These are phyloP conservation scores for Tiliqua scincoides DNA, from an alignment of 2,113 vertebrate species.

Conservation along the genomic window DNA sequence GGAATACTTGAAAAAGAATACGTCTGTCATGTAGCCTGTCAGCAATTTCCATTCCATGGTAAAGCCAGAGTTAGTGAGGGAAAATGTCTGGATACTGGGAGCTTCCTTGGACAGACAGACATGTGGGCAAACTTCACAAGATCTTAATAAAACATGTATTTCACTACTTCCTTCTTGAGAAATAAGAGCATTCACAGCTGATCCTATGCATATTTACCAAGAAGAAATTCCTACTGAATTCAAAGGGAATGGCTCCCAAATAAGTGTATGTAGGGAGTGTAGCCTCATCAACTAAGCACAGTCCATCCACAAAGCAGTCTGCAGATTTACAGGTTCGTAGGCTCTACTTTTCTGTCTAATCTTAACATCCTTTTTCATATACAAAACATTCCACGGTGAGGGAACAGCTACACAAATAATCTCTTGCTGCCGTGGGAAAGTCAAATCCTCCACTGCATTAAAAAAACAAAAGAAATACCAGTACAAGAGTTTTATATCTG, in stretches of 20 bases:
- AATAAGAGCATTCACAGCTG: neutral
- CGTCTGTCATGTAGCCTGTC: neutral
- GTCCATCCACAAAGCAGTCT: neutral
- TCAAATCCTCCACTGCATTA: neutral
- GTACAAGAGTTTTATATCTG: neutral
- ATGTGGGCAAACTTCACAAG: neutral
- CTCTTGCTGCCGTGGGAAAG: neutral
- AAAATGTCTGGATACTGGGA: neutral
- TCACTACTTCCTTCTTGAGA: neutral
- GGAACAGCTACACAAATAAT: neutral
- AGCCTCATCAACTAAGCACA: neutral
- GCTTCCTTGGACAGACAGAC: slow-evolving; percentile 3
- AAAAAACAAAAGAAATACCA: neutral
- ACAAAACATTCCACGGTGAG: neutral
- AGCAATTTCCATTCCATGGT: neutral
- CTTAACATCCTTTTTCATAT: neutral
- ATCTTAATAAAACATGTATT: neutral
- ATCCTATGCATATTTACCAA: no score
- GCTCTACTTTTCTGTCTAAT: neutral
- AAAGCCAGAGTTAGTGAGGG: neutral
- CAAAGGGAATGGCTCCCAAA: neutral
- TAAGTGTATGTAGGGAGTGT: neutral
- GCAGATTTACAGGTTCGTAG: neutral
- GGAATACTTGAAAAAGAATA: neutral
- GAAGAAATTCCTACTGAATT: neutral